phyloP scores from a whole-genome alignment of 2,113 vertebrate species.

The Lampris megalopsis region DNA sequence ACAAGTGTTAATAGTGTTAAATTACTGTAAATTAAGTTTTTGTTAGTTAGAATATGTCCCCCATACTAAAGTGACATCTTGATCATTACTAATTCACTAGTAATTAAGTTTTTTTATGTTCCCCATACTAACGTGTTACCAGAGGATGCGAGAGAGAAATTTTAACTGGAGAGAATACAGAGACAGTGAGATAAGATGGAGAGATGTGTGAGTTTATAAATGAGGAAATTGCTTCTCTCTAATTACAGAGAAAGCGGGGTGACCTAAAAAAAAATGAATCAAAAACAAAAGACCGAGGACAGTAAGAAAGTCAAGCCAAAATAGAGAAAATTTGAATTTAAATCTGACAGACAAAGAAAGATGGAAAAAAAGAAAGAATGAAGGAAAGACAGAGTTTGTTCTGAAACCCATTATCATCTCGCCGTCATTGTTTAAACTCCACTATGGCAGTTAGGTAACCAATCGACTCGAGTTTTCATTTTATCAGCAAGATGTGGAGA shows the following conservation, averaged over 20 bases:
- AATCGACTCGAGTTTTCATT: conserved; percentile 54
- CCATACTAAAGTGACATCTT: no score
- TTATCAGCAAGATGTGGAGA: conserved; percentile 20
- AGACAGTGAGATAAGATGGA: neutral
- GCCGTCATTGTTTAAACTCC: conserved; percentile 29
- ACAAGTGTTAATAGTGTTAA: no score
- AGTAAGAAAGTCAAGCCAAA: conserved; percentile 38
- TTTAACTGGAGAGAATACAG: neutral
- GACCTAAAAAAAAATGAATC: conserved; percentile 31
- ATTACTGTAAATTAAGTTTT: no score
- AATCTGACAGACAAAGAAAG: neutral
- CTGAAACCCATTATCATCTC: conserved; percentile 20
- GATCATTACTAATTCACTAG: no score
- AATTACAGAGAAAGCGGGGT: conserved; percentile 26
- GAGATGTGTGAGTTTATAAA: conserved; percentile 49
- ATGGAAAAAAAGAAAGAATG: conserved; percentile 15
- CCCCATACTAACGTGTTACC: no score
- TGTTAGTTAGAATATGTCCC: no score
- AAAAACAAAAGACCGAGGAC: conserved; percentile 50
- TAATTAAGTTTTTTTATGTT: no score
- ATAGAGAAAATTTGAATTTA: conserved; percentile 38
- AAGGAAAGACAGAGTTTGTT: conserved; percentile 22
- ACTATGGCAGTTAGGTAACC: conserved; percentile 19
- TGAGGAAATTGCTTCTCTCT: conserved; percentile 46
- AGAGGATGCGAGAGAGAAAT: conserved; percentile 7